Percentiles rank a stretch among this genome's conserved stretches.
Evolutionary conservation across 2,113 vertebrate species (phyloP).

Genomic region (Peromyscus polionotus): DNA sequence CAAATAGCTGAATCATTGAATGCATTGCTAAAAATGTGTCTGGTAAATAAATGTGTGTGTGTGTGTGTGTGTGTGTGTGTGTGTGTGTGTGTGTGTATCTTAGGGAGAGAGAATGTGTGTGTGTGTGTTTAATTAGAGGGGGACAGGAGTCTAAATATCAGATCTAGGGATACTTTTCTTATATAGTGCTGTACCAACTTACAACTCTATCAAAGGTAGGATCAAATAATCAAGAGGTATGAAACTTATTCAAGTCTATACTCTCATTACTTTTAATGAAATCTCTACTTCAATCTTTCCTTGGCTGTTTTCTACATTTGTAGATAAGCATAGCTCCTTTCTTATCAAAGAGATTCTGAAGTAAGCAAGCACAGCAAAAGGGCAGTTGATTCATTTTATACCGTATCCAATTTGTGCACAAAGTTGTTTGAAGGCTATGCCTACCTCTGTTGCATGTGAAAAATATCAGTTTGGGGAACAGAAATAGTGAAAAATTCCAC

Average conservation of each 20-base stretch:
- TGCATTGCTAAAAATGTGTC: neutral
- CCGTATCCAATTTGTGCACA: constrained; percentile 44
- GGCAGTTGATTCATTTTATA: constrained; percentile 22
- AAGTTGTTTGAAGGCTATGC: neutral
- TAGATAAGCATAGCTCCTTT: constrained; percentile 49
- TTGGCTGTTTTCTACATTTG: neutral
- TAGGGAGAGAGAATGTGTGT: neutral
- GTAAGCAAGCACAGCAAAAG: constrained; percentile 50
- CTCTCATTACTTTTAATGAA: constrained; percentile 60
- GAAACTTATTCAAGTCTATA: constrained; percentile 7
- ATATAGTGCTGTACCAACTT: constrained; percentile 2
- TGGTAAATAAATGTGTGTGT: neutral
- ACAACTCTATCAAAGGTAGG: constrained; percentile 42
- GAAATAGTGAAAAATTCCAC: neutral
- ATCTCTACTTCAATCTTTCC: constrained; percentile 8
- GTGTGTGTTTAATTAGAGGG: neutral
- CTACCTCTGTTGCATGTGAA: constrained; percentile 15
- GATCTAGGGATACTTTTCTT: neutral
- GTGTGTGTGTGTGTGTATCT: too few species aligned
- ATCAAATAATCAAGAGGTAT: constrained; percentile 57
- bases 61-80: neutral
- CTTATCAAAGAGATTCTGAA: constrained; percentile 58
- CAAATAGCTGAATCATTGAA: constrained; percentile 19
- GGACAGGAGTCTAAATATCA: neutral
- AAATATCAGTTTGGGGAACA: constrained; percentile 39